phyloP scores from a whole-genome alignment of 2,797 vertebrate genomes.

The Silurus lanzhouensis region DNA sequence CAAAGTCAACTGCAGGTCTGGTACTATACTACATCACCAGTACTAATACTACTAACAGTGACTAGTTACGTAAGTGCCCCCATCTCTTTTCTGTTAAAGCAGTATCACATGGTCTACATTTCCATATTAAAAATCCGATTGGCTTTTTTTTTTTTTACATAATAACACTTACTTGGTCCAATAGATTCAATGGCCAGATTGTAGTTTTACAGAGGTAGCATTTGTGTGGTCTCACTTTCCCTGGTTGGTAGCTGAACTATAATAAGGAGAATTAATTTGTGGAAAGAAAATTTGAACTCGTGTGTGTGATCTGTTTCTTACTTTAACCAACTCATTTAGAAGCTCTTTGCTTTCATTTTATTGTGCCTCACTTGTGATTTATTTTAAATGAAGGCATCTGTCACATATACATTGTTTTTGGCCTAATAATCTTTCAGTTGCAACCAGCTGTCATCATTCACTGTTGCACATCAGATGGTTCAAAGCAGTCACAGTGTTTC shows the following conservation, averaged over 20 bases:
- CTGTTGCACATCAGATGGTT: slow-evolving; percentile 66
- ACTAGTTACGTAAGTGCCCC: not conserved
- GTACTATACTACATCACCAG: not conserved
- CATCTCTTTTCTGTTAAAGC: not conserved
- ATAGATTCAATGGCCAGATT: not conserved
- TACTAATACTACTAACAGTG: too few species aligned
- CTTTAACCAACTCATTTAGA: not conserved
- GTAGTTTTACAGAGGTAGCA: not conserved
- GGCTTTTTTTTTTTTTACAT: not conserved
- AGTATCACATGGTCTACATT: not conserved
- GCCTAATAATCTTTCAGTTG: slow-evolving; percentile 69
- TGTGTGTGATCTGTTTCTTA: not conserved
- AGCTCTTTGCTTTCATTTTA: not conserved
- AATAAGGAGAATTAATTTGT: not conserved
- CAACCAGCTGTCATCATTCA: slow-evolving; percentile 66
- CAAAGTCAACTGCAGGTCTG: slow-evolving; percentile 80
- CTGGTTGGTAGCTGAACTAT: not conserved
- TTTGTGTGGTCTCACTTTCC: not conserved
- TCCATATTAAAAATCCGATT: not conserved
- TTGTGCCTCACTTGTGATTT: not conserved
- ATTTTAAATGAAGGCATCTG: not conserved
- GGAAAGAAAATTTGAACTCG: not conserved
- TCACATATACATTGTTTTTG: slow-evolving; percentile 5
- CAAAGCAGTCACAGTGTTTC: slow-evolving; percentile 58
- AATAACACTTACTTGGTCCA: not conserved